A percentile compares a stretch with the other conserved stretches of the same genome.
Conservation (phyloP, 2,888 invertebrate genomes). For the Tupiocoris notatus region DNA sequence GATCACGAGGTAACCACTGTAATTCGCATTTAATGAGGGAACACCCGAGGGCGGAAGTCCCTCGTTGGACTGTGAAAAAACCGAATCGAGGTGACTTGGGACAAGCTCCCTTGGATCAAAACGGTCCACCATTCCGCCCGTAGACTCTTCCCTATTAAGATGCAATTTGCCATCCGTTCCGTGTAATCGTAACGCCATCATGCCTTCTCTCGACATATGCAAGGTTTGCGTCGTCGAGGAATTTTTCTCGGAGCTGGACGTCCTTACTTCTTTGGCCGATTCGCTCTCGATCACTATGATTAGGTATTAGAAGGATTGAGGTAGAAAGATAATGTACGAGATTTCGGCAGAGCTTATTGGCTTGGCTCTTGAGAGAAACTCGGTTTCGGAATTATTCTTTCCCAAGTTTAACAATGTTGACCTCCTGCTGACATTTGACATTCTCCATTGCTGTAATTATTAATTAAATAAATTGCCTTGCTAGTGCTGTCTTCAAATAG, state of each 20-base stretch:
- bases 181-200: constrained; percentile 39
- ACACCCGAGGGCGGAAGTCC: constrained; percentile 25
- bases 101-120: background rate
- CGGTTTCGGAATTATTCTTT: background rate
- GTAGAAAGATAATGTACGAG: background rate
- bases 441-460: background rate
- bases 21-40: constrained; percentile 37
- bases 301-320: background rate
- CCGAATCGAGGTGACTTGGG: background rate
- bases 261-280: background rate
- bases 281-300: background rate
- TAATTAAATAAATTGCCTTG: background rate
- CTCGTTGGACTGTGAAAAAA: constrained; percentile 18
- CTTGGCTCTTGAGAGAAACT: background rate
- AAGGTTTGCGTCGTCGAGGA: background rate
- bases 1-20: constrained; percentile 21
- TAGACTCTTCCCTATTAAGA: constrained; percentile 25
- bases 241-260: background rate
- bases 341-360: background rate
- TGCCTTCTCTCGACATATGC: too few species aligned
- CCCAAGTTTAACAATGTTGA: background rate
- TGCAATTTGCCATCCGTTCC: constrained; percentile 37
- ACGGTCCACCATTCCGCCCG: constrained; percentile 3
- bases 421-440: background rate
- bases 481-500: too few species aligned